Conservation (phyloP, 2,888 invertebrate genomes). For the Lamellibrachia columna region DNA sequence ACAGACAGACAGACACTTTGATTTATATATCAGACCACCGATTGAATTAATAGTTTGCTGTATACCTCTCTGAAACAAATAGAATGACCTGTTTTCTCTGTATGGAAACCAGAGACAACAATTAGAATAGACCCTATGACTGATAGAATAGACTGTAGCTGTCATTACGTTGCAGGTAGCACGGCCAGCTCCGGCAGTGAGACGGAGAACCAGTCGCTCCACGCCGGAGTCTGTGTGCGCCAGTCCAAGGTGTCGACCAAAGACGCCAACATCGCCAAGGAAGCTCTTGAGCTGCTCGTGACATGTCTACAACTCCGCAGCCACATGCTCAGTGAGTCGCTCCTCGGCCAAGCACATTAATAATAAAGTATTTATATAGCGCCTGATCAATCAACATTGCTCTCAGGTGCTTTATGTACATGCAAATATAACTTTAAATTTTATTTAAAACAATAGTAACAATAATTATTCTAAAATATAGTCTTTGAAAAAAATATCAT, state of each 20-base stretch:
- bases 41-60: too few species aligned
- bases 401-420: too few species aligned
- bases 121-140: neutral
- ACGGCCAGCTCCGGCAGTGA: constrained; percentile 66
- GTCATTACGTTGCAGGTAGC: constrained; percentile 55
- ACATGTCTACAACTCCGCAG: constrained; percentile 66
- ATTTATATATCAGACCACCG: too few species aligned
- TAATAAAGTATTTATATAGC: neutral
- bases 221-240: constrained; percentile 65
- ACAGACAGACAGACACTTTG: too few species aligned
- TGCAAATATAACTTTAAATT: neutral
- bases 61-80: too few species aligned
- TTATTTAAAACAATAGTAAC: too few species aligned
- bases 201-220: constrained; percentile 59
- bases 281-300: constrained; percentile 67
- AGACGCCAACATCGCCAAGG: constrained; percentile 66
- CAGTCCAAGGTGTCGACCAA: constrained; percentile 62
- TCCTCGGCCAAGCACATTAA: neutral
- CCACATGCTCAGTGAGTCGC: constrained; percentile 60
- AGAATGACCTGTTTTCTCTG: too few species aligned
- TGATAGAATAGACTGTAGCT: neutral
- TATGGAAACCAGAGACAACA: neutral
- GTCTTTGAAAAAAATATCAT: too few species aligned
- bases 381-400: too few species aligned
- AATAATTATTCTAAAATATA: too few species aligned